A percentile compares a stretch with the other conserved stretches of the same genome.
phyloP scores from a whole-genome alignment of 2,113 vertebrate species.

The Dicerorhinus sumatrensis region DNA sequence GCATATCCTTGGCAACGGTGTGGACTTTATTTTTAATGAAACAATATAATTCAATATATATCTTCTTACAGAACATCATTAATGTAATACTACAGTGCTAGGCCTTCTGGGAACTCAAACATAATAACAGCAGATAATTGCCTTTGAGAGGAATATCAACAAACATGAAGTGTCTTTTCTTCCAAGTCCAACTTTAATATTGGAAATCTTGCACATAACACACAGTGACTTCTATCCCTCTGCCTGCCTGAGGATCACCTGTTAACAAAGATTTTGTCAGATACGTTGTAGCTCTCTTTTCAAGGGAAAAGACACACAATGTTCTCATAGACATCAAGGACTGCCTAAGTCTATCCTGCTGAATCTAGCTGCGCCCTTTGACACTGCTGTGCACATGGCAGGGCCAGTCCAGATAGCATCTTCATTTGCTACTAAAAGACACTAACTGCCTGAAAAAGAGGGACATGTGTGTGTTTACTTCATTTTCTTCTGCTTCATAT shows the following conservation, averaged over 20 bases:
- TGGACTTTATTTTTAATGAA: constrained; percentile 79
- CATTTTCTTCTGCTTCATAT: background rate
- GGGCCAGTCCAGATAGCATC: background rate
- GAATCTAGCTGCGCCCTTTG: background rate
- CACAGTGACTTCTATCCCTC: background rate
- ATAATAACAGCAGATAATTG: constrained; percentile 82
- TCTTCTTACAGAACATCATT: constrained; percentile 77
- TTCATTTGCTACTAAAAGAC: background rate
- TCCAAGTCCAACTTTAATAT: constrained; percentile 61
- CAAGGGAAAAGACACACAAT: constrained; percentile 12
- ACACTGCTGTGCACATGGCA: background rate
- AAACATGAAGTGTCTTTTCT: constrained; percentile 67
- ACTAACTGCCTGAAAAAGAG: background rate
- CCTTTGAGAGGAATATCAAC: constrained; percentile 67
- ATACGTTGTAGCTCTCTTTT: background rate
- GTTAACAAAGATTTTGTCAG: constrained; percentile 20
- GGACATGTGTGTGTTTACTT: background rate
- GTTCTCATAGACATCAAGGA: constrained; percentile 17
- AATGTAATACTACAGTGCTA: constrained; percentile 78
- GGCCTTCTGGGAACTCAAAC: constrained; percentile 74
- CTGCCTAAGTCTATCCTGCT: background rate
- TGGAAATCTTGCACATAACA: constrained; percentile 9
- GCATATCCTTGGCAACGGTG: constrained; percentile 37
- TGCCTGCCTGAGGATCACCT: background rate
- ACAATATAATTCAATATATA: constrained; percentile 69